Conservation (phyloP, 2,888 invertebrate genomes). For the Fragum fragum region DNA sequence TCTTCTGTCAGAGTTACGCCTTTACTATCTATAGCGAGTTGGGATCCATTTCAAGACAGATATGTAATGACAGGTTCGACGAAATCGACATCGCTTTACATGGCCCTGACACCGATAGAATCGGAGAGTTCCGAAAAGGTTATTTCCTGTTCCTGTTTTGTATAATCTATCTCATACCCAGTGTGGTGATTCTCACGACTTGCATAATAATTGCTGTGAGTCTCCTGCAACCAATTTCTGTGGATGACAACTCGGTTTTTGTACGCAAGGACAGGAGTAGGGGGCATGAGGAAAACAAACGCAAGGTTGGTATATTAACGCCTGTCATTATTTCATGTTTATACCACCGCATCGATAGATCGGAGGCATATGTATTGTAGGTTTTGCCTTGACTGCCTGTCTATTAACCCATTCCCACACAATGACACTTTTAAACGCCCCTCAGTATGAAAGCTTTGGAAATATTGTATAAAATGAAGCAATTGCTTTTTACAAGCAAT, state of each 20-base stretch:
- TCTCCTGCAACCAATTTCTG: slow-evolving; percentile 78
- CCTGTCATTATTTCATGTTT: no score
- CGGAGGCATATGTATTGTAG: no score
- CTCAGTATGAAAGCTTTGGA: no score
- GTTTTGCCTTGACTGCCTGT: no score
- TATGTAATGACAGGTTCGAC: slow-evolving; percentile 86
- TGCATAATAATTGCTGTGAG: slow-evolving; percentile 79
- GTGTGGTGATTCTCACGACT: slow-evolving; percentile 84
- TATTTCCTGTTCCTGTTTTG: slow-evolving; percentile 87
- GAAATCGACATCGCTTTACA: slow-evolving; percentile 81
- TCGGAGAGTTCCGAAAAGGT: slow-evolving; percentile 78
- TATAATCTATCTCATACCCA: slow-evolving; percentile 86
- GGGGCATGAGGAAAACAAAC: slow-evolving; percentile 83
- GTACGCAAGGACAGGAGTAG: slow-evolving; percentile 71
- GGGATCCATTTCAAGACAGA: slow-evolving; percentile 86
- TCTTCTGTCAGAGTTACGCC: slow-evolving; percentile 75
- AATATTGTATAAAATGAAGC: no score
- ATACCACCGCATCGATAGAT: no score
- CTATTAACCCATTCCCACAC: no score
- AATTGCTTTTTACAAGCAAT: no score
- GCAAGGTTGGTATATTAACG: slow-evolving; percentile 76
- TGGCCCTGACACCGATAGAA: slow-evolving; percentile 57
- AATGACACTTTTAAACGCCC: no score
- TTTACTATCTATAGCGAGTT: slow-evolving; percentile 84
- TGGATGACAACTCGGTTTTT: slow-evolving; percentile 67